Conservation (phyloP, 92 coral and sea anemone species). For the Desmophyllum pertusum region DNA sequence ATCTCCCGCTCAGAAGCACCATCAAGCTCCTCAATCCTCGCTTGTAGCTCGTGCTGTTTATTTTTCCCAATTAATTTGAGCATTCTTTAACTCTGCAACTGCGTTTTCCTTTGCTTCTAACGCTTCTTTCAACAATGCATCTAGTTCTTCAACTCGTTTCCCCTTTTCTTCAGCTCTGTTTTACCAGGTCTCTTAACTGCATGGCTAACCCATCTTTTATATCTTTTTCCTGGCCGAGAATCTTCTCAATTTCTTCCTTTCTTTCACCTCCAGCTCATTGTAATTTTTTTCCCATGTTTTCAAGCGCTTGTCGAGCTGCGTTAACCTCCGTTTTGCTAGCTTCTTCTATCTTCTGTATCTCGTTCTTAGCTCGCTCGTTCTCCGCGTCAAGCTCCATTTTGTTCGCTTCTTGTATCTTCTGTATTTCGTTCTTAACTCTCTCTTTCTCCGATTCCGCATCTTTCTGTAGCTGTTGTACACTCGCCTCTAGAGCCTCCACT, state of each 20-base stretch:
- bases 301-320: conserved; percentile 6
- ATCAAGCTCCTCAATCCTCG: conserved; percentile 53
- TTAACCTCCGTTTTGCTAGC: neutral
- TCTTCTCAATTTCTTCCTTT: conserved; percentile 47
- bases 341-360: neutral
- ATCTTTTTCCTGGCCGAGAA: conserved; percentile 17
- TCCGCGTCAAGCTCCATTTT: neutral
- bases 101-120: conserved; percentile 50
- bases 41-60: conserved; percentile 51
- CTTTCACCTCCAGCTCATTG: conserved; percentile 40
- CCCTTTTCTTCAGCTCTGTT: conserved; percentile 21
- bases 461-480: neutral
- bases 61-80: conserved; percentile 38
- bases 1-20: conserved; percentile 63
- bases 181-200: conserved; percentile 42
- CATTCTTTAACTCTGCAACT: conserved; percentile 19
- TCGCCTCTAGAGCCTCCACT: neutral
- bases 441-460: conserved; percentile 33
- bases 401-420: neutral
- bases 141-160: conserved; percentile 47
- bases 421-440: neutral
- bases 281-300: conserved; percentile 31
- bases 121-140: conserved; percentile 25
- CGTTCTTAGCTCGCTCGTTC: neutral
- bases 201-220: conserved; percentile 9